Conservation (phyloP, 2,888 invertebrate genomes). For the Perdita meconis region DNA sequence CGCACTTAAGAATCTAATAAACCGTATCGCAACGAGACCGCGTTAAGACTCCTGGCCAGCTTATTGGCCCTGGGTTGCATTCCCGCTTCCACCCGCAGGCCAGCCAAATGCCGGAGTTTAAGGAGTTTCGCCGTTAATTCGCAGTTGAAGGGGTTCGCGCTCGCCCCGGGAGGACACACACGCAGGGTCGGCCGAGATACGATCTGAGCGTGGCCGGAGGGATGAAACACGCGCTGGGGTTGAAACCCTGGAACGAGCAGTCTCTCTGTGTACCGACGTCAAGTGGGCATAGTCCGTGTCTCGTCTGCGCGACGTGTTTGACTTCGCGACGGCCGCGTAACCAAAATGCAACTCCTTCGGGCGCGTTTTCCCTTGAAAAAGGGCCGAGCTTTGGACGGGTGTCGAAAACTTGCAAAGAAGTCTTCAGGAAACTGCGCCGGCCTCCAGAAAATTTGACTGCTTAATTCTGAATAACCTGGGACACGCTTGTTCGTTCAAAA, state of each 20-base stretch:
- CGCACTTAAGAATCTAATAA: constrained; percentile 70
- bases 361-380: neutral
- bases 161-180: constrained; percentile 14
- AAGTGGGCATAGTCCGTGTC: constrained; percentile 57
- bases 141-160: constrained; percentile 49
- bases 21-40: constrained; percentile 59
- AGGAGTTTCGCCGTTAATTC: constrained; percentile 65
- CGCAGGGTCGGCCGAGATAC: constrained; percentile 23
- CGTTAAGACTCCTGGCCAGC: constrained; percentile 41
- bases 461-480: constrained; percentile 40
- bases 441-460: neutral
- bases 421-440: constrained; percentile 13
- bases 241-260: constrained; percentile 28
- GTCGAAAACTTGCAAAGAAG: constrained; percentile 24
- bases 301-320: constrained; percentile 55
- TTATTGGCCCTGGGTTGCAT: constrained; percentile 50
- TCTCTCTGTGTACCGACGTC: constrained; percentile 45
- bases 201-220: constrained; percentile 35
- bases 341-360: constrained; percentile 36
- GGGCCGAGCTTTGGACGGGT: neutral
- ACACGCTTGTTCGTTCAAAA: constrained; percentile 30
- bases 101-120: constrained; percentile 53
- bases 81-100: constrained; percentile 21
- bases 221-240: constrained; percentile 20
- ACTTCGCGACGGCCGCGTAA: constrained; percentile 50